Conservation (phyloP, 1,140 invertebrate genomes). For the Augochlora pura region DNA sequence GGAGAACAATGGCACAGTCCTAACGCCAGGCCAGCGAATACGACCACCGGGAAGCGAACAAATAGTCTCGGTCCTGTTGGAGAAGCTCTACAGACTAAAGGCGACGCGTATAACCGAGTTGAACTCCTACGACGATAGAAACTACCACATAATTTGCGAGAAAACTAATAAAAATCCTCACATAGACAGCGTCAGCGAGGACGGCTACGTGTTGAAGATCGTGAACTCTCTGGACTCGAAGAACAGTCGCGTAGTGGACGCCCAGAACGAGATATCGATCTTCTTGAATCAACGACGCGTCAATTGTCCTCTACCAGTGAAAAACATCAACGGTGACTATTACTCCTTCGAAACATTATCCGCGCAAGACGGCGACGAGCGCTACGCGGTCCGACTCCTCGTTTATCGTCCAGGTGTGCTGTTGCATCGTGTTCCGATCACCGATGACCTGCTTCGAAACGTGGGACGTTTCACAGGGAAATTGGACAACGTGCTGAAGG, state of each 20-base stretch:
- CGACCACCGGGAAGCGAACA: slow-evolving; percentile 82
- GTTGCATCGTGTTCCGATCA: slow-evolving; percentile 82
- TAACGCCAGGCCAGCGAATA: slow-evolving; percentile 82
- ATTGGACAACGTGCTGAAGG: slow-evolving; percentile 84
- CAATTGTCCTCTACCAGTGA: slow-evolving; percentile 85
- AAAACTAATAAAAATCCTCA: slow-evolving; percentile 82
- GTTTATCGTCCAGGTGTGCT: slow-evolving; percentile 87
- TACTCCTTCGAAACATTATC: slow-evolving; percentile 79
- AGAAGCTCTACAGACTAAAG: slow-evolving; percentile 86
- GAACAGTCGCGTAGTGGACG: slow-evolving; percentile 84
- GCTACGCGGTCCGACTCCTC: slow-evolving; percentile 86
- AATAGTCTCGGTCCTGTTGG: slow-evolving; percentile 81
- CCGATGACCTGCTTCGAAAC: slow-evolving; percentile 84
- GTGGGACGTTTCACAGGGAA: slow-evolving; percentile 86
- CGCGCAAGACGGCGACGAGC: slow-evolving; percentile 68
- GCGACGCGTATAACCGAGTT: slow-evolving; percentile 84
- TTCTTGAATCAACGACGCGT: slow-evolving; percentile 84
- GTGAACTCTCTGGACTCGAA: slow-evolving; percentile 90
- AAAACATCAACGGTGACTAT: slow-evolving; percentile 83
- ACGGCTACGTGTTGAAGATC: slow-evolving; percentile 91
- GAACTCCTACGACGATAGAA: slow-evolving; percentile 91
- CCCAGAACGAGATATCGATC: slow-evolving; percentile 86
- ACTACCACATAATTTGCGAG: slow-evolving; percentile 83
- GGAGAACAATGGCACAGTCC: slow-evolving; percentile 23
- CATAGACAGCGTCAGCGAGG: slow-evolving; percentile 76